Evolutionary conservation across 2,888 invertebrate genomes (phyloP).

Genomic region (Hoplodrina blanda): DNA sequence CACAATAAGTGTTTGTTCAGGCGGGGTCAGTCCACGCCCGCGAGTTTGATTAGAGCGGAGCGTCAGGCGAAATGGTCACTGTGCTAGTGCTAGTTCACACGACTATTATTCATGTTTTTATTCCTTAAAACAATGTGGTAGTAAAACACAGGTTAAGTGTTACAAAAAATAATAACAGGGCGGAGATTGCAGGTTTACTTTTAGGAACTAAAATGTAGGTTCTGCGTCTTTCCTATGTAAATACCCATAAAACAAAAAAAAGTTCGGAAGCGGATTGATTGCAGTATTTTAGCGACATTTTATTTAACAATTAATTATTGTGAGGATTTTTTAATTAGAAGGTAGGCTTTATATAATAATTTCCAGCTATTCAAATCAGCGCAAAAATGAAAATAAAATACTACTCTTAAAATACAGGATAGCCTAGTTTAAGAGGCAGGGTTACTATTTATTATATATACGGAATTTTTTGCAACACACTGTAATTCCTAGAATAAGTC

Average conservation of each 20-base stretch:
- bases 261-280: no score
- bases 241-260: no score
- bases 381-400: neutral
- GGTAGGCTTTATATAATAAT: neutral
- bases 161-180: slow-evolving; percentile 12
- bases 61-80: slow-evolving; percentile 27
- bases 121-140: slow-evolving; percentile 34
- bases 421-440: no score
- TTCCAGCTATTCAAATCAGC: neutral
- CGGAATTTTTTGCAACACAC: no score
- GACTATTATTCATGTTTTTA: slow-evolving; percentile 36
- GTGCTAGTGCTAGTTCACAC: slow-evolving; percentile 52
- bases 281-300: no score
- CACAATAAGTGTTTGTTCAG: slow-evolving; percentile 34
- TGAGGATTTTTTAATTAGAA: no score
- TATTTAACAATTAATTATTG: no score
- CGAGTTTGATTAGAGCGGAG: slow-evolving; percentile 16
- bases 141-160: slow-evolving; percentile 23
- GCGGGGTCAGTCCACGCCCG: slow-evolving; percentile 32
- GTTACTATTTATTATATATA: no score
- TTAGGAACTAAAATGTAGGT: no score
- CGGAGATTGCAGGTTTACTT: neutral
- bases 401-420: no score
- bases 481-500: no score
- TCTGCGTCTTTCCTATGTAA: no score